Base-by-base conservation (phyloP, 2,888 invertebrate genomes). In the Plebejus anna region DNA sequence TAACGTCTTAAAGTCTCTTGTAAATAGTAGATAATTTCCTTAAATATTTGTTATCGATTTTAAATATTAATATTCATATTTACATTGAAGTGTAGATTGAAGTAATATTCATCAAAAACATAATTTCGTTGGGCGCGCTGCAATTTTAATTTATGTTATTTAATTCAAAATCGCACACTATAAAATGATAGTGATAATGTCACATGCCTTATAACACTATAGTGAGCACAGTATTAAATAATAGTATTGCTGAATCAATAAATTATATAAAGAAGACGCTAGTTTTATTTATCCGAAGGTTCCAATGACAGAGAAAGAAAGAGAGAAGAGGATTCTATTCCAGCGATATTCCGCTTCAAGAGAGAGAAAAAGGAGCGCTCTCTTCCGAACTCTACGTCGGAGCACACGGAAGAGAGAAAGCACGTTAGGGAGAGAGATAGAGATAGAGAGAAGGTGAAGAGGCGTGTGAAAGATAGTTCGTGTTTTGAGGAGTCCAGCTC, bases 201-300 rank as follows among this genome's bases (percentile, higher is more conserved):
- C 76, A 76, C 76, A 71, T 61, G 76, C 70, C 70, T 70, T 76
- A 71, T 47, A 51, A 42, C 71, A 71, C 38, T 76, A 38, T 38
- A 76, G 59, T 55, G 9, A 42, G 76, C 71, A 76, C 71, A 71
- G 51, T 76, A 70, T 70, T 71, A 66, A 55, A 70, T n/a, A 47
- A 38, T 76, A 76, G 76, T 57, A 59, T 80, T 77, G 77, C 76
- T 77, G 75, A 70, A 78, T 79, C 76, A 85, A 86, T 84, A 84
- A 84, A 83, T 78, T 78, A 78, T 81, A 75, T 80, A 72, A 81
- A 79, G 81, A 79, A 77, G 77, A 76, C 28, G 78, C 78, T 85
- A 72, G 85, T 87, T 88, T 87, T 80, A 86, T 87, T 87, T 81
- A 81, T 82, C 81, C 78, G 57, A 87, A 87, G 87, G 87, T 83